Conservation (phyloP, 2,888 invertebrate species). For the Iselma pallidipennis region DNA sequence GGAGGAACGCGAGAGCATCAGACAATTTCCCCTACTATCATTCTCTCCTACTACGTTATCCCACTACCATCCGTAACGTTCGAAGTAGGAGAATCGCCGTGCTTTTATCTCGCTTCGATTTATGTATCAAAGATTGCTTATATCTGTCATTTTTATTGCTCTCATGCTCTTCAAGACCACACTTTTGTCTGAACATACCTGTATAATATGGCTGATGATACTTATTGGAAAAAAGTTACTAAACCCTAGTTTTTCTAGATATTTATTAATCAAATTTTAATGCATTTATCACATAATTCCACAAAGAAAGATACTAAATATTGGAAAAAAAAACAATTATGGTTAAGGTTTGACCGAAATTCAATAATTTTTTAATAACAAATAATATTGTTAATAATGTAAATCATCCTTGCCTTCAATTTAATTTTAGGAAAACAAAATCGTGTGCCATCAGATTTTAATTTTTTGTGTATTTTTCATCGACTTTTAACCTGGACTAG, state of each 20-base stretch:
- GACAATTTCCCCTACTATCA: too few species aligned
- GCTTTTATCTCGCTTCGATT: too few species aligned
- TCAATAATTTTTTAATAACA: too few species aligned
- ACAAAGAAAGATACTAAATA: neutral
- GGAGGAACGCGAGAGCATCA: too few species aligned
- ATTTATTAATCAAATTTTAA: conserved; percentile 11
- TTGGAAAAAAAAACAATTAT: neutral
- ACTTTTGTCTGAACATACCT: too few species aligned
- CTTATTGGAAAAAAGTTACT: conserved; percentile 17
- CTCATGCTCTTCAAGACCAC: too few species aligned
- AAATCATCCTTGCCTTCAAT: neutral
- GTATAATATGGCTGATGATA: conserved; percentile 11
- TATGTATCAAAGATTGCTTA: too few species aligned
- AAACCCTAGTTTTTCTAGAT: conserved; percentile 13
- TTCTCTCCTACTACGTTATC: too few species aligned
- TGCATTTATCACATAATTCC: neutral
- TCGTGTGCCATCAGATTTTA: neutral
- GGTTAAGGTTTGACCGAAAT: neutral
- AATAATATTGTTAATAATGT: neutral
- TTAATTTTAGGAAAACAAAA: neutral
- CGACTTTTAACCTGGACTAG: neutral
- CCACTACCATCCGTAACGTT: too few species aligned
- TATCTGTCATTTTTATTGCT: too few species aligned
- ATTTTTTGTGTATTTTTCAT: neutral
- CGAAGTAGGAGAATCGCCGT: too few species aligned